Evolutionary conservation across 2,797 vertebrate genomes (phyloP), one percentile per base, ranked within the genome.

Genomic region (Argya squamiceps): DNA sequence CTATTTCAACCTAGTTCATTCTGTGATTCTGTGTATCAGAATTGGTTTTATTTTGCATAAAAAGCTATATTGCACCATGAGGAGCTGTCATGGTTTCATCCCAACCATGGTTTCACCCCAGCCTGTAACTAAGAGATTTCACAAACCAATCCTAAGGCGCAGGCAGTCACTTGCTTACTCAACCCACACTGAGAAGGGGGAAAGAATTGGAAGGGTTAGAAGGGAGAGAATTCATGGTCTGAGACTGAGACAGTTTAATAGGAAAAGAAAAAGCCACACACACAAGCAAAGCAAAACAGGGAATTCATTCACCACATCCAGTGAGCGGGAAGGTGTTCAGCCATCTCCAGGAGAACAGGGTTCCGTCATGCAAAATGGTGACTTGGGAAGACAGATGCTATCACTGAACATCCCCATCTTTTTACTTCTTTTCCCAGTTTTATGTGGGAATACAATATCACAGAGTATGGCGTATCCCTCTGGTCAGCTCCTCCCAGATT

Each of bases 361-460:
- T 6, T 69, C 15, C 26, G 26, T n/a, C 15, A 23, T 6, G 4
- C 1, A 5, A 44, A 30, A 24, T 1, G 0, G 9, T 56, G 55
- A 44, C 11, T 60, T 30, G 9, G 15, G 15, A 69, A 56, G 32
- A 65, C 18, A 71, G 36, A 36, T 1, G 0, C 6, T 37, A 18
- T 80, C 15, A 82, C 19, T 1, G 1, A 50, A 44, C 1, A 11
- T 20, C 15, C 14, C 21, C 11, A 11, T 8, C 2, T 20, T 26
- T 30, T n/a, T 34, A 7, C 4, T 59, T 12, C 6, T 50, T 73
- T 19, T 10, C 24, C 20, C 13, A 15, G 15, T 12, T 88, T 71
- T 69, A 22, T 9, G 0, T 20, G 22, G 0, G 0, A 73, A 5
- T 22, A 27, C 11, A 29, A 32, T 2, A 3, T 17, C 29, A 44